phyloP scores from a whole-genome alignment of 1,140 invertebrate genomes.

The Temnothorax curvispinosus region DNA sequence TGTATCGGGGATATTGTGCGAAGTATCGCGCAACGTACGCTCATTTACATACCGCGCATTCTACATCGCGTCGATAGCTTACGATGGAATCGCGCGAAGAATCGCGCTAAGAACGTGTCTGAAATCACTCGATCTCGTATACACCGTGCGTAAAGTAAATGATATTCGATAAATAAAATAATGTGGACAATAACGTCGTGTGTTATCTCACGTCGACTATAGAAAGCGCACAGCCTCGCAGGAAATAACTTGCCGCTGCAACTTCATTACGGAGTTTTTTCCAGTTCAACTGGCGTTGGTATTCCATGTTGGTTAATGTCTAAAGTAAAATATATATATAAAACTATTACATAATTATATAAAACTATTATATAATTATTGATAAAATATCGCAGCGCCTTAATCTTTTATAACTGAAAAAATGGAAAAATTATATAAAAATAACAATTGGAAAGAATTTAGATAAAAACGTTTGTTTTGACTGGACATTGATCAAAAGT shows the following conservation, averaged over 20 bases:
- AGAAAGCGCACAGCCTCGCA: neutral
- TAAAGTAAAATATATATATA: neutral
- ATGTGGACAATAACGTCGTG: constrained; percentile 9
- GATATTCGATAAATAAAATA: constrained; percentile 54
- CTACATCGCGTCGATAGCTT: constrained; percentile 54
- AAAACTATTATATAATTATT: neutral
- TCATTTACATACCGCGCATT: constrained; percentile 53
- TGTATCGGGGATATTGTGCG: constrained; percentile 16
- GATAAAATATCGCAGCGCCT: neutral
- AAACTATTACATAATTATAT: neutral
- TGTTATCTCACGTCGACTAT: neutral
- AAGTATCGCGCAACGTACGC: constrained; percentile 38
- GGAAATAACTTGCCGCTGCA: neutral
- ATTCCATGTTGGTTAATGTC: neutral
- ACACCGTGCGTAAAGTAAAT: constrained; percentile 34
- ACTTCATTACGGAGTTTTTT: neutral
- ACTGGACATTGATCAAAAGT: neutral
- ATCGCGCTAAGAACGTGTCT: neutral
- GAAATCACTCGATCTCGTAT: constrained; percentile 45
- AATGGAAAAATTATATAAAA: too few species aligned
- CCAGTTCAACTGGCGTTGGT: neutral
- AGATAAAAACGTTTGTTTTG: too few species aligned
- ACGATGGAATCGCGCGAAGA: neutral
- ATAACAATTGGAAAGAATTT: too few species aligned
- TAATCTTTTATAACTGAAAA: neutral